Evolutionary conservation across 2,888 invertebrate species (phyloP).

Genomic region (Harpalus rubripes): DNA sequence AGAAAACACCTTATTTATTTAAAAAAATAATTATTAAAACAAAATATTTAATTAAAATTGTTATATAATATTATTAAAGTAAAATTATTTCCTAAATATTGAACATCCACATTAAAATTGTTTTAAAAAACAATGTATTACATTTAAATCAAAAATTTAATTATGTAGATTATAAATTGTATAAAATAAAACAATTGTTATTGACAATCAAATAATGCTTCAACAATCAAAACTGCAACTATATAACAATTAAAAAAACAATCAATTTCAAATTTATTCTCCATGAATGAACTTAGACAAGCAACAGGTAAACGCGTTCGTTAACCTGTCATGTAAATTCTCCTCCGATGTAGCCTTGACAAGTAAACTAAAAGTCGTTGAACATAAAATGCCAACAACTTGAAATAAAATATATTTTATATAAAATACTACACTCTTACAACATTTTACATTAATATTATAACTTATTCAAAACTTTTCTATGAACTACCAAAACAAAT

Average conservation of each 20-base stretch:
- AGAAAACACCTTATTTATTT: too few relatives aligned
- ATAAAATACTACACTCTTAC: conserved; percentile 38
- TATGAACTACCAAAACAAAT: conserved; percentile 9
- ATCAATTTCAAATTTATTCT: not conserved
- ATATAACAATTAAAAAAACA: too few relatives aligned
- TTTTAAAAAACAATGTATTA: too few relatives aligned
- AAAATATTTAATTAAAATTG: too few relatives aligned
- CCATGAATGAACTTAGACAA: conserved; percentile 27
- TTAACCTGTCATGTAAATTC: conserved; percentile 55
- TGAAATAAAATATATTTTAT: conserved; percentile 55
- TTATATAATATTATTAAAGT: too few relatives aligned
- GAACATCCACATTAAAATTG: too few relatives aligned
- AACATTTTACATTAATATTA: conserved; percentile 41
- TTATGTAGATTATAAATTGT: too few relatives aligned
- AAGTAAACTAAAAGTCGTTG: conserved; percentile 55
- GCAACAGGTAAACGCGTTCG: conserved; percentile 54
- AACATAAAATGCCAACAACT: conserved; percentile 53
- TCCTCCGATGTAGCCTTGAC: conserved; percentile 53
- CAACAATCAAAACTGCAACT: not conserved
- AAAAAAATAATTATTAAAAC: too few relatives aligned
- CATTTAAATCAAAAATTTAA: too few relatives aligned
- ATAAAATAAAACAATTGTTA: not conserved
- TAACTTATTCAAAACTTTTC: not conserved
- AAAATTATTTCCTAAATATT: too few relatives aligned
- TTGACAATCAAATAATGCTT: not conserved